These are phyloP conservation scores for Cepaea nemoralis DNA, from an alignment of 1,140 invertebrate species.

Conservation along the genomic window DNA sequence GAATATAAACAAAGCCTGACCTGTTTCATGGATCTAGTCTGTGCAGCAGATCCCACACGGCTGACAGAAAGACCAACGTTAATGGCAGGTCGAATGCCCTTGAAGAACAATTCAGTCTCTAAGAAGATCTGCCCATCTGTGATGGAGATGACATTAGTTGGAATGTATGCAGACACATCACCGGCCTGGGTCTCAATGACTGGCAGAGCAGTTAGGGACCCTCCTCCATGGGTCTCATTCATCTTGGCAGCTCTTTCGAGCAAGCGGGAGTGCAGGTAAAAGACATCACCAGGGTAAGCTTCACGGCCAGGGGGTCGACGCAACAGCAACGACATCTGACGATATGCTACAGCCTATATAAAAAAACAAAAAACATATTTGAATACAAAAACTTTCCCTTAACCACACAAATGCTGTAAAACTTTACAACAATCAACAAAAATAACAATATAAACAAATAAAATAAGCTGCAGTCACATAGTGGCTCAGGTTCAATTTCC, in stretches of 20 bases:
- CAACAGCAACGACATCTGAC: conserved; percentile 99
- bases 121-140: conserved; percentile 99
- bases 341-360: conserved; percentile 93
- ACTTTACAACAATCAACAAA: no score
- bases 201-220: conserved; percentile 97
- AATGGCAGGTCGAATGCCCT: conserved; percentile 99
- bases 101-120: conserved; percentile 99
- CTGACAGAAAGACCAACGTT: conserved; percentile 99
- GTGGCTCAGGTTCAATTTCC: no score
- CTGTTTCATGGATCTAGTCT: conserved; percentile 99
- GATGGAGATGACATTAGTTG: conserved; percentile 99
- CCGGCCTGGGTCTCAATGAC: conserved; percentile 99
- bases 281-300: conserved; percentile 99
- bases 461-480: no score
- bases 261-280: conserved; percentile 99
- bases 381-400: no score
- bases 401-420: no score
- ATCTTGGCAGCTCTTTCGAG: conserved; percentile 99
- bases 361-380: conserved; percentile 14
- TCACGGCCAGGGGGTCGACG: conserved; percentile 99
- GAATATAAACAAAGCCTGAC: conserved; percentile 73
- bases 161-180: conserved; percentile 99
- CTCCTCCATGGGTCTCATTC: conserved; percentile 93
- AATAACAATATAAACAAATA: no score
- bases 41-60: conserved; percentile 99